Evolutionary conservation across 1,140 invertebrate genomes (phyloP), one percentile per base, ranked within the genome.

Genomic region (Drosophila sulfurigaster): DNA sequence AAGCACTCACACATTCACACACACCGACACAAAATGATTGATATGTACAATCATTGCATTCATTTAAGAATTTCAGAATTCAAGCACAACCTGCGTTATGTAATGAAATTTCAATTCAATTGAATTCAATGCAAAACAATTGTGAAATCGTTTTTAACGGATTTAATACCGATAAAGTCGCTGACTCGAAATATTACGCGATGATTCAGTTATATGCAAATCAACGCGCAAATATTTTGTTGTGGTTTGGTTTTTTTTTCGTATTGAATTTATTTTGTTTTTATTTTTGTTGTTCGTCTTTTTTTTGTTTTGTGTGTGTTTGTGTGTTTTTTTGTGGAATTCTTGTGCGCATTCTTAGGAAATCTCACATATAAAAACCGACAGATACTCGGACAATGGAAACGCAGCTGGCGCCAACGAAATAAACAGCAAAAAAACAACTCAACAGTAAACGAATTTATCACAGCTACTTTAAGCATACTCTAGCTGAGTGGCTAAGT

Each of bases 341-440:
- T 88, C 82, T 82, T 71, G 60, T 69, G 79, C 83, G 46, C 71
- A 80, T 87, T 88, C 83, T 82, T 82, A 69, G 83, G 77, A 88
- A 88, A 87, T 81, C 77, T 74, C 82, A 28, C 43, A 60, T 35
- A 58, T 48, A 57, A 72, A 58, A 63, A 79, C 43, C 35, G 46
- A 58, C 68, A 49, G 70, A 82, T 51, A 38, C 20, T 3, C 20
- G 20, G 0, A 51, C 71, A 81, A 80, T 76, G 51, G 56, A 68
- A 85, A 68, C 71, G 64, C 72, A 75, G 52, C 72, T 75, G 72
- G 72, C 72, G 72, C 72, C 72, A 75, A 10, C 25, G 2, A 49
- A 58, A 48, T 59, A 63, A 51, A 52, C 45, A 74, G 32, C 30
- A 28, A 59, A 49, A 25, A 57, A 41, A 6, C 45, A 63, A 15